A percentile compares a stretch with the other conserved stretches of the same genome.
Evolutionary conservation across 1,140 invertebrate species (phyloP).

Genomic region (Drosophila pandora): DNA sequence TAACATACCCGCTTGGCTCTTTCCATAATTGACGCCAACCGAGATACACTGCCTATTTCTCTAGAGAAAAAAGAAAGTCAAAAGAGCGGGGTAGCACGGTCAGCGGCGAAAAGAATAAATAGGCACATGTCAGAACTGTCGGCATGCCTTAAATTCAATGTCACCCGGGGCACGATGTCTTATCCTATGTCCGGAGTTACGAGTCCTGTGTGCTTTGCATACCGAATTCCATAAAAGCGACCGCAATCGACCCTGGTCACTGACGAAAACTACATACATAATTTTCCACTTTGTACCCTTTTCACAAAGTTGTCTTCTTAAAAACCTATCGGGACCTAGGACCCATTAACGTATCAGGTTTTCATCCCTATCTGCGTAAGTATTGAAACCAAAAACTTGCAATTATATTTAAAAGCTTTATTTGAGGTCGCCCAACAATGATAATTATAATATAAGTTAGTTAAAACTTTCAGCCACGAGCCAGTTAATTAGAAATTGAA

Average conservation of each 20-base stretch:
- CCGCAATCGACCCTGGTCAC: slow-evolving; percentile 19
- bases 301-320: slow-evolving; percentile 28
- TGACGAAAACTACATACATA: slow-evolving; percentile 29
- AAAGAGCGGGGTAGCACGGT: neutral
- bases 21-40: slow-evolving; percentile 40
- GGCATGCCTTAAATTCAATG: slow-evolving; percentile 61
- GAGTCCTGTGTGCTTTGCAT: slow-evolving; percentile 32
- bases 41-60: slow-evolving; percentile 14
- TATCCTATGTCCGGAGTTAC: slow-evolving; percentile 22
- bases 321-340: slow-evolving; percentile 22
- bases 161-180: slow-evolving; percentile 20
- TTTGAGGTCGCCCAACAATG: slow-evolving; percentile 19
- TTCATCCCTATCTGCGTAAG: slow-evolving; percentile 16
- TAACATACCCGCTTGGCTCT: neutral
- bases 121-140: slow-evolving; percentile 63
- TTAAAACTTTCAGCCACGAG: slow-evolving; percentile 3
- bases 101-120: slow-evolving; percentile 35
- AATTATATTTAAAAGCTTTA: slow-evolving; percentile 21
- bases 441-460: slow-evolving; percentile 8
- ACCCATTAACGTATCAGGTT: slow-evolving; percentile 52
- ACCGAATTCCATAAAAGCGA: slow-evolving; percentile 3
- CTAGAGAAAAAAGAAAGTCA: neutral
- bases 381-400: slow-evolving; percentile 14
- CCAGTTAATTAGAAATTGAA: slow-evolving; percentile 25
- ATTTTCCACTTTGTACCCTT: slow-evolving; percentile 49